phyloP scores from a whole-genome alignment of 2,888 invertebrate species.

The Dyspetes luteomarginatus region DNA sequence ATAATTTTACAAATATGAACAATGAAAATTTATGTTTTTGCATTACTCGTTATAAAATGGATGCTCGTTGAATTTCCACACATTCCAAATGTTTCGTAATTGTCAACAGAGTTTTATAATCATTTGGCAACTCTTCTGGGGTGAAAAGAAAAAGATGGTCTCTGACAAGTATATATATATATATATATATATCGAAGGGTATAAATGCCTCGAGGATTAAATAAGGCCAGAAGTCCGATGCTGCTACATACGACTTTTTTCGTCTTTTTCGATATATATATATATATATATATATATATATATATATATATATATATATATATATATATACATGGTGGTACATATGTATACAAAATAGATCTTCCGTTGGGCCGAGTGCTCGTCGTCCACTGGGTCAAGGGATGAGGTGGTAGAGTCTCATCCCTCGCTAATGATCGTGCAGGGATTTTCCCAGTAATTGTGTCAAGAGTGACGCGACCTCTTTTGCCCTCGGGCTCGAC shows the following conservation, averaged over 20 bases:
- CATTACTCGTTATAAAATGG: constrained; percentile 25
- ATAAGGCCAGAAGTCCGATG: constrained; percentile 12
- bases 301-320: background rate
- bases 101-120: background rate
- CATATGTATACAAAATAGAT: too few relatives aligned
- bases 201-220: constrained; percentile 12
- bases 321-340: background rate
- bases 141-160: constrained; percentile 7
- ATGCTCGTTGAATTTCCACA: constrained; percentile 50
- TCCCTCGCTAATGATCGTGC: constrained; percentile 62
- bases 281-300: background rate
- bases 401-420: constrained; percentile 38
- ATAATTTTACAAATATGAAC: too few relatives aligned
- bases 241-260: background rate
- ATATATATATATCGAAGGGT: constrained; percentile 21
- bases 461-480: constrained; percentile 66
- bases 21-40: background rate
- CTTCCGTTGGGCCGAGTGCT: constrained; percentile 37
- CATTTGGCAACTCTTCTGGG: constrained; percentile 14
- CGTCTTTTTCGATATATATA: too few relatives aligned
- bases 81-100: constrained; percentile 25
- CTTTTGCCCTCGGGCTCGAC: constrained; percentile 47
- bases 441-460: constrained; percentile 62
- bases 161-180: background rate
- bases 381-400: constrained; percentile 59